Evolutionary conservation across 2,113 vertebrate species (phyloP), one percentile per base, ranked within the genome.

Genomic region (Callipepla squamata): DNA sequence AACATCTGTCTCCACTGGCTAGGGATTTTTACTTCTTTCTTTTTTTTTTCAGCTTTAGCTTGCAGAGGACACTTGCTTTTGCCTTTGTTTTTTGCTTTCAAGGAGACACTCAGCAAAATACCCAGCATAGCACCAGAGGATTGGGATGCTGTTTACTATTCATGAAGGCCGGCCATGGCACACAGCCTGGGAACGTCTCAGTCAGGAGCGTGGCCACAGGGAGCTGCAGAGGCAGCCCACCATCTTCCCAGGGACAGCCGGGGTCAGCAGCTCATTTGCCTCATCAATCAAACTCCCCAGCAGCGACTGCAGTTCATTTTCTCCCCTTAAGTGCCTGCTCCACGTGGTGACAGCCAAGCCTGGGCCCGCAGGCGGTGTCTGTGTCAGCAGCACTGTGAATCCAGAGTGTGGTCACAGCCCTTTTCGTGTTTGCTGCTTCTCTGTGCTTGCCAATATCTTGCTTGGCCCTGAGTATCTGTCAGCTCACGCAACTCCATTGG

Each of bases 231-330:
- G 11, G 11, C 9, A 34, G 38, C 23, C 12, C 62, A 20, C 11
- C 0, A 0, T 22, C 11, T 28, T 42, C 53, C 28, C 6, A 36
- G 47, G 17, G 70, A 8, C 0, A 0, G 44, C 62, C 30, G 40
- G n/a, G 30, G 42, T 13, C 34, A 51, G 38, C 69, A 65, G 42
- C 7, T 47, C 34, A 38, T 74, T 42, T 78, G 13, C 62, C 16
- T 95, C 34, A 4, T 44, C 21, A 36, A 55, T 79, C 69, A 79
- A 63, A 42, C 42, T 78, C 38, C 51, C 63, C 13, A 80, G 44
- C 67, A 93, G 76, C 23, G 42, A n/a, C 19, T 47, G 42, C n/a
- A 80, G 32, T 73, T 82, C 20, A 21, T 85, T 81, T 55, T 78
- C 47, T 19, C 40, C 20, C 36, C 8, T 4, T 13, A 32, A 30